A percentile compares a stretch with the other conserved stretches of the same genome.
These are phyloP conservation scores for Volucella inanis DNA, from an alignment of 2,888 invertebrate species.

Conservation along the genomic window DNA sequence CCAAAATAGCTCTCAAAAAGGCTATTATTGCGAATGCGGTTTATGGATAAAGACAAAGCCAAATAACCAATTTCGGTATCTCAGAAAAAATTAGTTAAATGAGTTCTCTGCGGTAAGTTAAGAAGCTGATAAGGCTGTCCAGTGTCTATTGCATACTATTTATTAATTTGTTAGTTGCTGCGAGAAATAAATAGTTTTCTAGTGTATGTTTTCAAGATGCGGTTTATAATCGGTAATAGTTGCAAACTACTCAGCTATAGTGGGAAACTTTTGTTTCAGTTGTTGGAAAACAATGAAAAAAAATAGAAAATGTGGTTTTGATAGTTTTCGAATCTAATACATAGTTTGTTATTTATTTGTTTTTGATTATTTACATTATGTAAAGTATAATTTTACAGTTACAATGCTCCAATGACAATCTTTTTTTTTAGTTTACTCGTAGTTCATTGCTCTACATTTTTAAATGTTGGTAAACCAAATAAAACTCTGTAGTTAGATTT, in stretches of 20 bases:
- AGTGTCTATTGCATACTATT: neutral
- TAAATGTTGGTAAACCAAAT: constrained; percentile 4
- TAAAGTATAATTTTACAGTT: constrained; percentile 39
- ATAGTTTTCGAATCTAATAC: constrained; percentile 34
- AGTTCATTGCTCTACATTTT: constrained; percentile 8
- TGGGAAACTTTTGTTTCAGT: neutral
- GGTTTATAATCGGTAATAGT: constrained; percentile 47
- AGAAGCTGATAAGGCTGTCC: constrained; percentile 12
- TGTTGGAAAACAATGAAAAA: constrained; percentile 1
- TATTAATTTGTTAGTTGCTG: neutral
- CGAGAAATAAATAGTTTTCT: neutral
- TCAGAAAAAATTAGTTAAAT: neutral
- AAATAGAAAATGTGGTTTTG: constrained; percentile 27
- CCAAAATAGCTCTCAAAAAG: neutral
- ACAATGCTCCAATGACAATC: constrained; percentile 37
- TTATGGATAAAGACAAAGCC: constrained; percentile 1
- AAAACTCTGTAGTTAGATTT: neutral
- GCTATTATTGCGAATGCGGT: constrained; percentile 1
- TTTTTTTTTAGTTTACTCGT: neutral
- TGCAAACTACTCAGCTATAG: neutral
- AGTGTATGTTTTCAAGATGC: constrained; percentile 25
- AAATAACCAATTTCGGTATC: no score
- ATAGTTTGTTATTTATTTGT: constrained; percentile 38
- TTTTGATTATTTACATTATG: constrained; percentile 60
- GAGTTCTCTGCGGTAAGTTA: constrained; percentile 14